phyloP scores from a whole-genome alignment of 2,113 vertebrate species.

The Pterophyllum scalare region DNA sequence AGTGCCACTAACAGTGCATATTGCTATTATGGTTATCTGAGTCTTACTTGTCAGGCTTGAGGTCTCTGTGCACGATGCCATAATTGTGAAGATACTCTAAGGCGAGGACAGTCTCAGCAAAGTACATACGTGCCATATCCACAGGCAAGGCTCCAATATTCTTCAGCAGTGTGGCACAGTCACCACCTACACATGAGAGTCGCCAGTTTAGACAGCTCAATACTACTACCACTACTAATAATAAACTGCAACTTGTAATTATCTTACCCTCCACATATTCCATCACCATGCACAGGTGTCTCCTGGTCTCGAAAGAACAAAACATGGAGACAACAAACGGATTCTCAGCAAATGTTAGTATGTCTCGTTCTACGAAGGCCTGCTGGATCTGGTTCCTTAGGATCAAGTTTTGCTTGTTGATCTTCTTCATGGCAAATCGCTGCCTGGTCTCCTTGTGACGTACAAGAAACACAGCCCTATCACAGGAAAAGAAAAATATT shows the following conservation, averaged over 20 bases:
- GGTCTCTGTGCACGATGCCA: constrained; percentile 97
- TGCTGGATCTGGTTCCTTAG: constrained; percentile 98
- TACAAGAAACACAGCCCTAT: constrained; percentile 93
- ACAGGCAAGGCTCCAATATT: constrained; percentile 95
- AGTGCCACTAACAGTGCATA: not conserved
- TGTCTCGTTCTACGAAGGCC: constrained; percentile 97
- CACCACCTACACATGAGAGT: constrained; percentile 84
- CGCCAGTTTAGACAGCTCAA: not conserved
- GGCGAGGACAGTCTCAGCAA: constrained; percentile 95
- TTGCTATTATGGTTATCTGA: not conserved
- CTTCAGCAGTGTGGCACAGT: constrained; percentile 96
- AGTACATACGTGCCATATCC: constrained; percentile 97
- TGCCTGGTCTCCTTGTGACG: constrained; percentile 93
- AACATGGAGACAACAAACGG: constrained; percentile 99
- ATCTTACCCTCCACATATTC: constrained; percentile 96
- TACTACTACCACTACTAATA: accelerated
- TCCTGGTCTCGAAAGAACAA: constrained; percentile 96
- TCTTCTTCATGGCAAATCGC: constrained; percentile 99
- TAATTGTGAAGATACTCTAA: constrained; percentile 98
- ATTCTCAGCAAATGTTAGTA: constrained; percentile 96
- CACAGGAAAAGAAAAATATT: not conserved
- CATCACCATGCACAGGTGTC: constrained; percentile 99
- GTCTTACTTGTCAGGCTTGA: constrained; percentile 97
- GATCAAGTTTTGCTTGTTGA: constrained; percentile 99
- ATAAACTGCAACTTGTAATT: not conserved